Evolutionary conservation across 2,113 vertebrate species (phyloP).

Genomic region (Laticauda laticaudata): DNA sequence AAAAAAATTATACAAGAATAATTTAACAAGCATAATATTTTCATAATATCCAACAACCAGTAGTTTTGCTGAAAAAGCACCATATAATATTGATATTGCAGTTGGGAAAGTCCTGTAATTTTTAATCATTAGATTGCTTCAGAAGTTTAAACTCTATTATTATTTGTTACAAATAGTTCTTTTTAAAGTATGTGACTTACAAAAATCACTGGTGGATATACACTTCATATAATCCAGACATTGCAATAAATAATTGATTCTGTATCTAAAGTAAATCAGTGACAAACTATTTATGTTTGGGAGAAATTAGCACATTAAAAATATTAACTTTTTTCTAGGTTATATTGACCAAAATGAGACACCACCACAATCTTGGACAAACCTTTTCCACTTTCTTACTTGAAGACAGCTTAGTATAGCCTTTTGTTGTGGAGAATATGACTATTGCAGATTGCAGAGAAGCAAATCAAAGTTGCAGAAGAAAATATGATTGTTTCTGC

Average conservation of each 20-base stretch:
- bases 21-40: not conserved
- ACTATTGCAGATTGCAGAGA: not conserved
- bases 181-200: not conserved
- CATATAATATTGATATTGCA: not conserved
- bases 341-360: not conserved
- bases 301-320: not conserved
- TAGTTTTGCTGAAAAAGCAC: conserved; percentile 18
- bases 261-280: conserved; percentile 38
- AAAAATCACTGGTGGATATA: not conserved
- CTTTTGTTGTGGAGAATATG: not conserved
- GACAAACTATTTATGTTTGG: conserved; percentile 8
- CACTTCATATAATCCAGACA: not conserved
- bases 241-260: conserved; percentile 52
- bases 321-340: not conserved
- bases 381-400: not conserved
- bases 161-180: conserved; percentile 6
- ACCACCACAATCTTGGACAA: not conserved
- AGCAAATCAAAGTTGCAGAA: not conserved
- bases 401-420: not conserved
- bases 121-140: conserved; percentile 17
- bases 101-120: conserved; percentile 33
- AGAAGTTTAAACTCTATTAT: not conserved
- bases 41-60: not conserved
- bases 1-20: conserved; percentile 21
- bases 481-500: not conserved